Evolutionary conservation across 2,797 vertebrate species (phyloP).

Genomic region (Sciurus vulgaris): DNA sequence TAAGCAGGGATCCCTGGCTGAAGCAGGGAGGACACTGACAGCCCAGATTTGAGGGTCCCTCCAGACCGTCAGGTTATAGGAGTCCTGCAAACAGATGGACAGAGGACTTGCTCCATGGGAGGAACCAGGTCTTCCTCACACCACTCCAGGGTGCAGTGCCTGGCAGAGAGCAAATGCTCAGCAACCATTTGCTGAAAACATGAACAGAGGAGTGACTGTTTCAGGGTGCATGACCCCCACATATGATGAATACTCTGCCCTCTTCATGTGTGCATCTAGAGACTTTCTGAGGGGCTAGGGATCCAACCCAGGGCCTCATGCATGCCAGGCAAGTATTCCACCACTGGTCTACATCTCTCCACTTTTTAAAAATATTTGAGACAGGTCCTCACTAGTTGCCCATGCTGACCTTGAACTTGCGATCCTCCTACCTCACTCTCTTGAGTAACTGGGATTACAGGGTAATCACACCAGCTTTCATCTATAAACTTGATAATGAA

Average conservation of each 20-base stretch:
- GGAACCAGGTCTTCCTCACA: not conserved
- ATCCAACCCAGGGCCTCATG: not conserved
- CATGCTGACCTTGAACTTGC: not conserved
- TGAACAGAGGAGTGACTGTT: not conserved
- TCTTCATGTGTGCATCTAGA: not conserved
- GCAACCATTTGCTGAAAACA: not conserved
- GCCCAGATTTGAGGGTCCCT: not conserved
- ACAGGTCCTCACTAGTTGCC: not conserved
- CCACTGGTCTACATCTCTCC: not conserved
- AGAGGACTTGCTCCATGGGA: not conserved
- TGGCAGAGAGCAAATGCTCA: not conserved
- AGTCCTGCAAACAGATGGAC: not conserved
- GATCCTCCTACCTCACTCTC: not conserved
- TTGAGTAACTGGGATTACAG: not conserved
- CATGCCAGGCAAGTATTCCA: too few species aligned
- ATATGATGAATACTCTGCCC: not conserved
- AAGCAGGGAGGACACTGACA: not conserved
- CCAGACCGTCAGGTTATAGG: not conserved
- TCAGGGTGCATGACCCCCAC: not conserved
- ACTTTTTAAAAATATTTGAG: not conserved
- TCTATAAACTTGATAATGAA: not conserved
- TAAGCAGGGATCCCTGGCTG: not conserved
- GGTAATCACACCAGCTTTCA: not conserved
- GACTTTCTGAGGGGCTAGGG: not conserved
- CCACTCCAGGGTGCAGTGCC: not conserved